Evolutionary conservation across 2,797 vertebrate genomes (phyloP).

Genomic region (Lacerta bilineata): DNA sequence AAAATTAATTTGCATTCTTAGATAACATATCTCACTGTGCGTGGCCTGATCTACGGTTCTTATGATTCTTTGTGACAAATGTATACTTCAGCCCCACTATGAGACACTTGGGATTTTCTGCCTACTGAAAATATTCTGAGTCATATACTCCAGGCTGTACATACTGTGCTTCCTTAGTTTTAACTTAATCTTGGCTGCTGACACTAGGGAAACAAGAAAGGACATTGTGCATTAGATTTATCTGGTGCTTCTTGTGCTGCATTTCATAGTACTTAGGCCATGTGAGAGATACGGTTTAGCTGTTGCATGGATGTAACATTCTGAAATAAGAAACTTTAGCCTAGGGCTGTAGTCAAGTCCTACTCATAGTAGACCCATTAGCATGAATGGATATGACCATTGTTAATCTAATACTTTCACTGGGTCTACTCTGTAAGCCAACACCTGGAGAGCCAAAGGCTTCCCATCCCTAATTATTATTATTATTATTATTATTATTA

Average conservation of each 20-base stretch:
- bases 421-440: no score
- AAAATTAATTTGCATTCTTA: slow-evolving; percentile 42
- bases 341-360: no score
- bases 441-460: no score
- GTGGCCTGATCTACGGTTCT: slow-evolving; percentile 25
- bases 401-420: no score
- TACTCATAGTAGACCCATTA: no score
- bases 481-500: no score
- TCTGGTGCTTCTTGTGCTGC: slow-evolving; percentile 16
- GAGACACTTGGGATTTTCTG: slow-evolving; percentile 30
- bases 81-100: slow-evolving; percentile 38
- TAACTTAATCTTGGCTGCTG: slow-evolving; percentile 36
- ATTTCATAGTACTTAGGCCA: slow-evolving; percentile 26
- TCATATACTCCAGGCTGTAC: slow-evolving; percentile 41
- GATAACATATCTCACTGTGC: slow-evolving; percentile 19
- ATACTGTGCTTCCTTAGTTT: slow-evolving; percentile 45
- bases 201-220: slow-evolving; percentile 29
- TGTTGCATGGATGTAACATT: not conserved
- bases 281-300: not conserved
- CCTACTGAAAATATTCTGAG: slow-evolving; percentile 41
- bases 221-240: not conserved
- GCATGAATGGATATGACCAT: no score
- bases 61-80: slow-evolving; percentile 47
- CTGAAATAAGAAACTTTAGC: not conserved
- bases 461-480: no score